Conservation (phyloP, 2,113 vertebrate species). For the Dolichallabes microphthalmus region DNA sequence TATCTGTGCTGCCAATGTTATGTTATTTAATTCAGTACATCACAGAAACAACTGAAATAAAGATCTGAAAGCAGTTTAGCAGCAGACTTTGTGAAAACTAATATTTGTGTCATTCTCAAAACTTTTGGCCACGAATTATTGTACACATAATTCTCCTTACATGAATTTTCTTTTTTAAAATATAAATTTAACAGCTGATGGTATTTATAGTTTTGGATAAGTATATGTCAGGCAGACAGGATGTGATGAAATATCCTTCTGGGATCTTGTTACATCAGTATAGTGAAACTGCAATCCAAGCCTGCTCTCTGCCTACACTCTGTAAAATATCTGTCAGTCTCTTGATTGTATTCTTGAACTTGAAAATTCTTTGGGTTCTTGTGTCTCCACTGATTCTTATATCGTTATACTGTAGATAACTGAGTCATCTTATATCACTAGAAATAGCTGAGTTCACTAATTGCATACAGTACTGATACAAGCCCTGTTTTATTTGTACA, state of each 20-base stretch:
- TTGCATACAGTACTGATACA: not conserved
- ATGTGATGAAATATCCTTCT: not conserved
- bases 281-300: not conserved
- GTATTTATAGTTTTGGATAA: not conserved
- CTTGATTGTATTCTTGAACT: not conserved
- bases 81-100: no score
- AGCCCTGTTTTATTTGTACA: not conserved
- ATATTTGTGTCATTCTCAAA: no score
- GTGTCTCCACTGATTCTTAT: not conserved
- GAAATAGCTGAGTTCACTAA: not conserved
- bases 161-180: not conserved
- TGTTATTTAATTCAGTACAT: no score
- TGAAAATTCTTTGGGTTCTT: not conserved
- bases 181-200: not conserved
- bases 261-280: slow-evolving; percentile 19
- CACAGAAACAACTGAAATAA: no score
- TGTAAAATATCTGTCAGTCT: not conserved
- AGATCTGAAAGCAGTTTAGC: no score
- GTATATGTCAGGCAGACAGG: not conserved
- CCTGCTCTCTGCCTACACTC: not conserved
- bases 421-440: not conserved
- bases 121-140: no score
- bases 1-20: not conserved
- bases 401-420: not conserved
- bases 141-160: not conserved